These are phyloP conservation scores for Drosophila elegans DNA, from an alignment of 1,140 invertebrate genomes.

Conservation along the genomic window DNA sequence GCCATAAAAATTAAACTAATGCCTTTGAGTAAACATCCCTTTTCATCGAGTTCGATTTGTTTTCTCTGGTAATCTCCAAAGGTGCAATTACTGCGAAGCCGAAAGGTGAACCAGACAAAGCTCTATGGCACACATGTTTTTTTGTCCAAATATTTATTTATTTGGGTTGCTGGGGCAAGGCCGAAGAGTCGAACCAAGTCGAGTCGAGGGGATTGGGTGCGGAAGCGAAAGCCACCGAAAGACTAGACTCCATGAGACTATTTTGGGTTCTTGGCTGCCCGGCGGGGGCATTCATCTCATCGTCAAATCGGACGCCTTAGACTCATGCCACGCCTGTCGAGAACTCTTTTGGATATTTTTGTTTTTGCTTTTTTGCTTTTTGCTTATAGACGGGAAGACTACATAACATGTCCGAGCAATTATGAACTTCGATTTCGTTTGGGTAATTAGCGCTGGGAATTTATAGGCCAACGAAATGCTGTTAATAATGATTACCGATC, in stretches of 20 bases:
- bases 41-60: constrained; percentile 9
- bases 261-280: constrained; percentile 26
- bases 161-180: constrained; percentile 59
- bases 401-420: constrained; percentile 49
- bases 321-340: constrained; percentile 42
- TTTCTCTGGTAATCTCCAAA: constrained; percentile 17
- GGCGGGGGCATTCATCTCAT: constrained; percentile 46
- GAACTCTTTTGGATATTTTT: constrained; percentile 9
- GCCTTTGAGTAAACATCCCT: constrained; percentile 4
- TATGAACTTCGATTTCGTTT: constrained; percentile 42
- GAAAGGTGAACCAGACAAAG: constrained; percentile 19
- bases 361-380: background rate
- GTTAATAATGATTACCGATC: constrained; percentile 38
- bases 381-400: constrained; percentile 32
- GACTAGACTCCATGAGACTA: constrained; percentile 46
- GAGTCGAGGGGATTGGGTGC: background rate
- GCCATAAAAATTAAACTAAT: constrained; percentile 5
- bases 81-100: constrained; percentile 31
- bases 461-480: constrained; percentile 22
- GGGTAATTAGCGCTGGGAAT: constrained; percentile 24
- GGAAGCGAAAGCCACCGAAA: constrained; percentile 3
- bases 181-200: constrained; percentile 23
- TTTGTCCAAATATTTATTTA: constrained; percentile 79
- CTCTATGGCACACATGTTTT: constrained; percentile 33
- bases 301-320: constrained; percentile 23